Base-by-base conservation (phyloP, 64 coral and sea anemone species). In the Montipora capricornis region DNA sequence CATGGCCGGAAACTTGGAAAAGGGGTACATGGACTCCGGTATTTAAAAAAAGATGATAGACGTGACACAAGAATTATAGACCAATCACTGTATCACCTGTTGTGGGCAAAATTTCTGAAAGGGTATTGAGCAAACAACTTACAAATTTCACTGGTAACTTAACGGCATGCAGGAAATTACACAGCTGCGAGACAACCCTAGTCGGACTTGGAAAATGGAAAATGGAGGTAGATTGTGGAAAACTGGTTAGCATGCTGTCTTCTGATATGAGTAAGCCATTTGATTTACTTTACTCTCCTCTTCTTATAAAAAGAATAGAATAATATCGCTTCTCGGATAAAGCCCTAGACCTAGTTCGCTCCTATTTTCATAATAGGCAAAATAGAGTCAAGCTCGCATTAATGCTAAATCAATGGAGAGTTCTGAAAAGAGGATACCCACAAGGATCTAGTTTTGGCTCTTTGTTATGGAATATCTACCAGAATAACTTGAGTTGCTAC, bases 201-300 rank as follows among this genome's bases (percentile, higher is more conserved):
- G 5, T 14, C 61, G 8, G 61, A 64, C 61, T 64, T 64, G 61
- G 61, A 64, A 64, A 64, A 51, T 58, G 16, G 61, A 83, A n/a
- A 83, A 83, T 59, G 53, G 53, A 58, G 80, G 5, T 66, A 59
- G 83, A 44, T 74, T 74, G 71, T 22, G 71, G 71, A n/a, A 74
- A 74, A 26, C 71, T 74, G 71, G 71, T 74, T 44, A n/a, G 71
- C 71, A 74, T 74, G 71, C 24, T 74, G 13, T 64, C 61, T 64
- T 12, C 61, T 64, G 61, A 64, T 64, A 64, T 64, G 14, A 64
- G 61, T 64, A 64, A 64, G 61, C 15, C 61, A 64, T 64, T 64
- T 15, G 61, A 64, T 64, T 64, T 12, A 64, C 61, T 64, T 64
- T 14, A 64, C 61, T 64, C 61, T 64, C 61, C 61, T 64, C 61